Evolutionary conservation across 2,888 invertebrate genomes (phyloP).

Genomic region (Buathra laborator): DNA sequence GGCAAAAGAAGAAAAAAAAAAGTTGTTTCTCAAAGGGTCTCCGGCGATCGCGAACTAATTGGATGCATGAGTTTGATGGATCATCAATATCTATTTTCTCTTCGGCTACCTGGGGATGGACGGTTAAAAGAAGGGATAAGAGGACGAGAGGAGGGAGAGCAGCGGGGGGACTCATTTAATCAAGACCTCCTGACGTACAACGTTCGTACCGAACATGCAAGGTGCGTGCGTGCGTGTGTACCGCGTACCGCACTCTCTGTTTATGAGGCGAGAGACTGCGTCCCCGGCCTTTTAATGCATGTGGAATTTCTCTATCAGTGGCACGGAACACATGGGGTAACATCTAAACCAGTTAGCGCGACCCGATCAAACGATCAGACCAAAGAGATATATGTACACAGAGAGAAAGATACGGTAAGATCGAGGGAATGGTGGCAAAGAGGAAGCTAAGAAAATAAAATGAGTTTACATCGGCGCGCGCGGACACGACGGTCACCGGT

Average conservation of each 20-base stretch:
- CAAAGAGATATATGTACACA: neutral
- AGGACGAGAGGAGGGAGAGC: conserved; percentile 9
- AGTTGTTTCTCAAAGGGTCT: conserved; percentile 2
- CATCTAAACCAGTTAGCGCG: conserved; percentile 60
- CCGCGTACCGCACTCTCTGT: conserved; percentile 30
- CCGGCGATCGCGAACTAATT: conserved; percentile 61
- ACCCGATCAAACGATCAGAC: conserved; percentile 27
- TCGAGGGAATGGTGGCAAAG: neutral
- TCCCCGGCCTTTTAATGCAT: conserved; percentile 20
- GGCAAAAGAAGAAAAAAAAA: conserved; percentile 14
- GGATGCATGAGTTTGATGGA: conserved; percentile 62
- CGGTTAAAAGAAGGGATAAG: neutral
- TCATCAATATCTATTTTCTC: conserved; percentile 66
- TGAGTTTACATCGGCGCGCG: conserved; percentile 11
- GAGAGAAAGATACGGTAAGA: conserved; percentile 4
- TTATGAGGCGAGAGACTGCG: conserved; percentile 35
- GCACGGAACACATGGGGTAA: conserved; percentile 48
- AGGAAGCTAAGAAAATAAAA: conserved; percentile 10
- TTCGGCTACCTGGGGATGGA: conserved; percentile 2
- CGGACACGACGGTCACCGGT: neutral
- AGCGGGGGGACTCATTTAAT: conserved; percentile 46
- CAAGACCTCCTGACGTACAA: conserved; percentile 60
- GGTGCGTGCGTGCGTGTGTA: conserved; percentile 21
- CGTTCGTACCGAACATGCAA: conserved; percentile 44
- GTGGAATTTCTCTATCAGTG: conserved; percentile 68